A percentile compares a stretch with the other conserved stretches of the same genome.
Evolutionary conservation across 1,140 invertebrate genomes (phyloP).

Genomic region (Sinella curviseta): DNA sequence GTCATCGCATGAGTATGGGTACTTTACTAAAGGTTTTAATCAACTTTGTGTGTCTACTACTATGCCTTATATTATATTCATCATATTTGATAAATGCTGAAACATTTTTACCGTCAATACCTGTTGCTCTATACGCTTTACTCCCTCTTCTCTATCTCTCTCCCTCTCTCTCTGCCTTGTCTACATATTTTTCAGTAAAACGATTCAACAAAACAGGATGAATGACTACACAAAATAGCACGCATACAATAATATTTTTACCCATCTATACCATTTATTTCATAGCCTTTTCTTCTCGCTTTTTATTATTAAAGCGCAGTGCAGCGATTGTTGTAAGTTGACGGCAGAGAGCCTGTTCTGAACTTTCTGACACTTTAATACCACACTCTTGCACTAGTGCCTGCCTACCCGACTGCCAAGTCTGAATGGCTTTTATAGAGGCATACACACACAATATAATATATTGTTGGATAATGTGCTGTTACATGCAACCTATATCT

Average conservation of each 20-base stretch:
- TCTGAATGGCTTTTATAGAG: too few relatives aligned
- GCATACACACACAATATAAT: background rate
- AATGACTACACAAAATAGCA: background rate
- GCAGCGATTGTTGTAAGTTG: too few relatives aligned
- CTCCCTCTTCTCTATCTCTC: background rate
- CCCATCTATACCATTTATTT: background rate
- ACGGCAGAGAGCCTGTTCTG: too few relatives aligned
- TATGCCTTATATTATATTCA: background rate
- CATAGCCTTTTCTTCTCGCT: background rate
- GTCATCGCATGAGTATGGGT: background rate
- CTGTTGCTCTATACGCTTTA: background rate
- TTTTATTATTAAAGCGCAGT: too few relatives aligned
- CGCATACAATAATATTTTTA: background rate
- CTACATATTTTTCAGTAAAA: too few relatives aligned
- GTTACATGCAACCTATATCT: background rate
- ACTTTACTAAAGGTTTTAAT: background rate
- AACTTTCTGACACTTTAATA: background rate
- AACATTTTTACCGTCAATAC: background rate
- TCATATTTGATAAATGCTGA: background rate
- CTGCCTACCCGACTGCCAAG: background rate
- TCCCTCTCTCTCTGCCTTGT: too few relatives aligned
- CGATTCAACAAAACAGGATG: background rate
- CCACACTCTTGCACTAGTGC: too few relatives aligned
- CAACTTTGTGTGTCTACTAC: background rate
- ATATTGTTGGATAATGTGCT: too few relatives aligned